phyloP scores from a whole-genome alignment of 2,113 vertebrate species.

The Centropus unirufus region DNA sequence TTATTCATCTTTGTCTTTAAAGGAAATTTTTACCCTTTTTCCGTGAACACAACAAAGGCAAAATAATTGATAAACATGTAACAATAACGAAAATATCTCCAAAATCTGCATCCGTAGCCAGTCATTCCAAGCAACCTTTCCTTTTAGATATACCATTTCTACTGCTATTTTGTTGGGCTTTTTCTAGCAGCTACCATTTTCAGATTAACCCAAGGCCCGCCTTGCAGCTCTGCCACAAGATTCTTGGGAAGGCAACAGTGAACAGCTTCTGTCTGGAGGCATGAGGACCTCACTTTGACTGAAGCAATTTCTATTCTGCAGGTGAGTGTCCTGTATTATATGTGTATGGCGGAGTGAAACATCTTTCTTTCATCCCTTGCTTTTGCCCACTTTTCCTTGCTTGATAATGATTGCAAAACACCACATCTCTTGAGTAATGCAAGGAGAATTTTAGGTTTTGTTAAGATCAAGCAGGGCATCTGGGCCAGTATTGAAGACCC shows the following conservation, averaged over 20 bases:
- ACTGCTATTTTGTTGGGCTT: neutral
- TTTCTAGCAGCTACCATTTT: neutral
- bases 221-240: neutral
- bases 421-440: too few species aligned
- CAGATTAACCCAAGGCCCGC: neutral
- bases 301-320: neutral
- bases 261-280: neutral
- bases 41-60: neutral
- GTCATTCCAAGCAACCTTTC: neutral
- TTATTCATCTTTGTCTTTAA: neutral
- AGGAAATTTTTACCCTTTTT: neutral
- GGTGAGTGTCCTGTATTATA: neutral
- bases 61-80: neutral
- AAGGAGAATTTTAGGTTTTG: neutral
- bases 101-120: accelerated
- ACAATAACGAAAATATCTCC: neutral
- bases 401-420: neutral
- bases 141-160: neutral
- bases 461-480: neutral
- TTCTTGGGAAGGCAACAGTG: neutral
- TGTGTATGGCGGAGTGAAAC: neutral
- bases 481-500: neutral
- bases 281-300: neutral
- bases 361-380: neutral
- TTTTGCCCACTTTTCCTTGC: neutral